phyloP scores from a whole-genome alignment of 2,888 invertebrate species.

The Apamea crenata region DNA sequence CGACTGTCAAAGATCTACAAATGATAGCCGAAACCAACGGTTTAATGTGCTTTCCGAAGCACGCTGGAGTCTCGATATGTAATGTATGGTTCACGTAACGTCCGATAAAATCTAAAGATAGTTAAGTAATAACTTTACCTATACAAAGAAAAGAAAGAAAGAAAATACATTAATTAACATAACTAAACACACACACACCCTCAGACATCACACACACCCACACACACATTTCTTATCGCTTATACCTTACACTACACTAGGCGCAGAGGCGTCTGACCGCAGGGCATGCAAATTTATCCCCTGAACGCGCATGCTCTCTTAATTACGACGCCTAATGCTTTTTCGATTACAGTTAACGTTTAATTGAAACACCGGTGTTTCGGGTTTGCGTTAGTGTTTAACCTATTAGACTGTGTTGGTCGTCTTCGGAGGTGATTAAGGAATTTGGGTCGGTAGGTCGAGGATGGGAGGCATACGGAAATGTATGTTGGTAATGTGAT shows the following conservation, averaged over 20 bases:
- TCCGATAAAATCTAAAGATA: not conserved
- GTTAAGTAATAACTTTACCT: not conserved
- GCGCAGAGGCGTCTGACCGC: slow-evolving; percentile 71
- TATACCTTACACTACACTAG: slow-evolving; percentile 13
- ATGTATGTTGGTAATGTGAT: slow-evolving; percentile 2
- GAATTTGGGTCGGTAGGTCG: slow-evolving; percentile 55
- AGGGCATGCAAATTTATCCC: slow-evolving; percentile 82
- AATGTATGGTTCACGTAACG: not conserved
- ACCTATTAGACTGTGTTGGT: slow-evolving; percentile 43
- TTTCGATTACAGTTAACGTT: slow-evolving; percentile 80
- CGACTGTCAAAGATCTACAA: too few relatives aligned
- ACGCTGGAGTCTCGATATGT: too few relatives aligned
- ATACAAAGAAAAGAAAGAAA: too few relatives aligned
- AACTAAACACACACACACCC: too few relatives aligned
- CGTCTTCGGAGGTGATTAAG: slow-evolving; percentile 58
- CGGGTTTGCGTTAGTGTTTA: slow-evolving; percentile 45
- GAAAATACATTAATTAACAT: too few relatives aligned
- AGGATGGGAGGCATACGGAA: not conserved
- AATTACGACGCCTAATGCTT: slow-evolving; percentile 85
- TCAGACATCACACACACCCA: too few relatives aligned
- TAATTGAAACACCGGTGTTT: slow-evolving; percentile 70
- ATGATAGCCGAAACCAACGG: not conserved
- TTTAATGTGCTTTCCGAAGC: too few relatives aligned
- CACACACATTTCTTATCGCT: not conserved
- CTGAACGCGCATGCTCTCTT: slow-evolving; percentile 80